Conservation (phyloP, 2,797 vertebrate species). For the Amblyopsis hoosieri region DNA sequence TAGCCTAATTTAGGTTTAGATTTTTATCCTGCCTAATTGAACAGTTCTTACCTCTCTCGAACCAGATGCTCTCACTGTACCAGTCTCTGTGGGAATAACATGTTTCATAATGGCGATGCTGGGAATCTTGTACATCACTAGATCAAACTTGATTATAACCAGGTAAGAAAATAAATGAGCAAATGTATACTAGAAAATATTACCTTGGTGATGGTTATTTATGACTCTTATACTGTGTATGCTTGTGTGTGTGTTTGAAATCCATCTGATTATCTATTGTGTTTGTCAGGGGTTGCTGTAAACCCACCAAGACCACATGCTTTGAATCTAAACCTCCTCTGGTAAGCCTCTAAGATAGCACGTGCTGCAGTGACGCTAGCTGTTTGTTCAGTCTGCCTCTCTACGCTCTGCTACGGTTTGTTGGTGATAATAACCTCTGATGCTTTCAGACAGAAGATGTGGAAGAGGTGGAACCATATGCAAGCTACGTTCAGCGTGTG, state of each 20-base stretch:
- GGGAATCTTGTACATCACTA: constrained; percentile 25
- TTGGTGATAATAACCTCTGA: neutral
- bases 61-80: constrained; percentile 8
- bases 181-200: neutral
- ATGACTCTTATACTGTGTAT: too few relatives aligned
- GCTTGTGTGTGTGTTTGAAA: neutral
- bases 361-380: neutral
- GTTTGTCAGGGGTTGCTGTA: constrained; percentile 32
- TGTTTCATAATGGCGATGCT: constrained; percentile 8
- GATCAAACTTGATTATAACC: constrained; percentile 20
- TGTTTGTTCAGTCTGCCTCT: neutral
- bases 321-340: constrained; percentile 48
- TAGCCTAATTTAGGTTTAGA: too few relatives aligned
- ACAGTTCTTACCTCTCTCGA: neutral
- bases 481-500: constrained; percentile 78
- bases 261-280: neutral
- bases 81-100: neutral
- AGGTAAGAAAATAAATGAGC: constrained; percentile 42
- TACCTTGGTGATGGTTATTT: neutral
- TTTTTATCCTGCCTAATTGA: neutral
- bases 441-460: constrained; percentile 58
- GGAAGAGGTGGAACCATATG: constrained; percentile 80
- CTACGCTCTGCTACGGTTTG: neutral
- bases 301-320: neutral
- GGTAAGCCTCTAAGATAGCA: constrained; percentile 42